Base-by-base conservation (phyloP, 2,888 invertebrate species). In the Tipula helvola region DNA sequence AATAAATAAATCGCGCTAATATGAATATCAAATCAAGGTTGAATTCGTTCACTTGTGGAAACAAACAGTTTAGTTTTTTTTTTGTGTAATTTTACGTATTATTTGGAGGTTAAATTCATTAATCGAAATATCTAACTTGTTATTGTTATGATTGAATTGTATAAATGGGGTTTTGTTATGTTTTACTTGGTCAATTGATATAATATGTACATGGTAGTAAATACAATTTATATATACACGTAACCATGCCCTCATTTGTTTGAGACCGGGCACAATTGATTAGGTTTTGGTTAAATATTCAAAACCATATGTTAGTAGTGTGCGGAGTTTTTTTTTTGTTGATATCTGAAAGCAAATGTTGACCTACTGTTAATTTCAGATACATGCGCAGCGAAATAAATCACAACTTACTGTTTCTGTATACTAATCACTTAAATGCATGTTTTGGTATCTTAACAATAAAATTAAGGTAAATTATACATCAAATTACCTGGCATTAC, bases 11-110 rank as follows among this genome's bases (percentile, higher is more conserved):
- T 71, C 71, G 18, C 71, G 71, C 28, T 71, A 28, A 71, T 28
- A 71, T 71, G 71, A 71, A 71, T 71, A 71, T 71, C 71, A 71
- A 71, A 71, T 71, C 71, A 71, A 71, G 71, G 71, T 71, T 71
- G 71, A 71, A 28, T 71, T 71, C 12, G 71, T 71, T 71, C 71
- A 28, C 28, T 28, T 71, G 28, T 71, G 71, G 71, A 71, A 28
- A 71, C 71, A 71, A 71, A 71, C 71, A 71, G 18, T 71, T 71
- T n/a, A n/a, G n/a, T 28, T 28, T 28, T 28, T 71, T 71, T 52
- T 52, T 16, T 16, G 16, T 52, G 16, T 52, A 52, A 28, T 71
- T 71, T 71, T 12, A 28, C 71, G 71, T 71, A 71, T 7, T 28
- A 71, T 71, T 71, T 71, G 28, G 71, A 71, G 71, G 71, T 71